A percentile compares a stretch with the other conserved stretches of the same genome.
Conservation (phyloP, 2,888 invertebrate species). For the Diaphora mendica region DNA sequence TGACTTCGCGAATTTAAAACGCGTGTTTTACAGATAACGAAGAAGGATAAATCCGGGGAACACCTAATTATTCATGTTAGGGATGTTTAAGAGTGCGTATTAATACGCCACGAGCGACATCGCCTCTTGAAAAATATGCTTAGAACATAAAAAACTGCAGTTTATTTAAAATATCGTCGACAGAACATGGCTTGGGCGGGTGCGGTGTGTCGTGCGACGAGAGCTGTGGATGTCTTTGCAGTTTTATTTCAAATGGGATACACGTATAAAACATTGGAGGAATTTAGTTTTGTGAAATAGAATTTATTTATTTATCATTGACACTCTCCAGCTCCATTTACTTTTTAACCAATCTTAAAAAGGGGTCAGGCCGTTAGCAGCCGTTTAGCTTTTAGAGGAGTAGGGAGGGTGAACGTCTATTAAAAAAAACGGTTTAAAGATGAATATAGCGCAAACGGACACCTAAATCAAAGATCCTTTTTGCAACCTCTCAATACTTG, state of each 20-base stretch:
- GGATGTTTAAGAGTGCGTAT: conserved; percentile 82
- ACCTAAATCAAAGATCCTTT: too few species aligned
- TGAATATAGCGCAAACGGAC: too few species aligned
- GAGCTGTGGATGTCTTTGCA: conserved; percentile 65
- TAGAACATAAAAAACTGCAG: conserved; percentile 70
- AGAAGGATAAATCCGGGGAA: conserved; percentile 77
- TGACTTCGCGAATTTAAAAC: conserved; percentile 84
- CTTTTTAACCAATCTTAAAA: background rate
- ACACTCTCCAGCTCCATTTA: background rate
- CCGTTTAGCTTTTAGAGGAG: too few species aligned
- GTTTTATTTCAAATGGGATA: conserved; percentile 67
- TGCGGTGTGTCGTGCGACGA: conserved; percentile 42
- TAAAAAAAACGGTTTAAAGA: too few species aligned
- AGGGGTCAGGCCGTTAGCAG: too few species aligned
- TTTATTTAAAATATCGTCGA: conserved; percentile 76
- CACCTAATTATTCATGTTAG: conserved; percentile 86
- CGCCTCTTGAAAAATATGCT: conserved; percentile 75
- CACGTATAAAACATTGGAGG: conserved; percentile 63
- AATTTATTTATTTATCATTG: conserved; percentile 28
- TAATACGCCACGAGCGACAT: conserved; percentile 71
- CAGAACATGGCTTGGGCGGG: conserved; percentile 82
- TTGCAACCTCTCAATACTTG: too few species aligned
- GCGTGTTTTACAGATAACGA: conserved; percentile 83
- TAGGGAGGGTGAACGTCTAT: too few species aligned
- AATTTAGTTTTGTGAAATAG: conserved; percentile 36